Percentiles rank a stretch among this genome's conserved stretches.
phyloP scores from a whole-genome alignment of 37 sponge, comb jelly and placozoan genomes.

The Oopsacas minuta region DNA sequence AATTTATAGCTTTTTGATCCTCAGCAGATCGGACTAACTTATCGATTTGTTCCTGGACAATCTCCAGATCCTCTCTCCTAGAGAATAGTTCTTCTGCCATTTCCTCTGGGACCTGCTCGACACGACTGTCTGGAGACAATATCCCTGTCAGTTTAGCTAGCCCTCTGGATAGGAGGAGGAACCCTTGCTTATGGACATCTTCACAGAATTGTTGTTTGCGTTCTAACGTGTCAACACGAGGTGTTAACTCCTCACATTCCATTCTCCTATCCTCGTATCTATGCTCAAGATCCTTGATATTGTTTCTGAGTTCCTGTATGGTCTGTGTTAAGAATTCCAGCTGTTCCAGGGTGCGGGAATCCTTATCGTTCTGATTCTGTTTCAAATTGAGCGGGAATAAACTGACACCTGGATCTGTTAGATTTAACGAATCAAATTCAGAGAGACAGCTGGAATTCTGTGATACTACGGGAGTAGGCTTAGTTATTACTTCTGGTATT shows the following conservation, averaged over 20 bases:
- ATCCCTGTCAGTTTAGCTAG: neutral
- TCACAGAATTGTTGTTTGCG: neutral
- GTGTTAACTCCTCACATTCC: neutral
- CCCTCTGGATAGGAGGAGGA: neutral
- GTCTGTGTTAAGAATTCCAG: neutral
- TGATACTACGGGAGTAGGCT: neutral
- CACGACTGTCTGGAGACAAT: neutral
- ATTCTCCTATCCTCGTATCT: neutral
- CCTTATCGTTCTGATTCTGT: neutral
- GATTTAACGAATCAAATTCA: neutral
- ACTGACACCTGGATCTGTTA: neutral
- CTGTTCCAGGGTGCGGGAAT: neutral
- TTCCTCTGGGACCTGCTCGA: neutral
- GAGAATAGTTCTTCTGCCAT: neutral
- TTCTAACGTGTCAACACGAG: neutral
- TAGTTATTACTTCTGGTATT: neutral
- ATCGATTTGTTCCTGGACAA: neutral
- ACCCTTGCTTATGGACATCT: neutral
- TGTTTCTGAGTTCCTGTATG: neutral
- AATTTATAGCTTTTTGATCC: neutral
- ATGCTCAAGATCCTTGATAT: neutral
- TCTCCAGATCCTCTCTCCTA: neutral
- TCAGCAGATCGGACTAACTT: neutral
- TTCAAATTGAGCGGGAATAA: neutral
- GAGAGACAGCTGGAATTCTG: neutral